phyloP scores from a whole-genome alignment of 2,797 vertebrate genomes.

The Harpagifer antarcticus region DNA sequence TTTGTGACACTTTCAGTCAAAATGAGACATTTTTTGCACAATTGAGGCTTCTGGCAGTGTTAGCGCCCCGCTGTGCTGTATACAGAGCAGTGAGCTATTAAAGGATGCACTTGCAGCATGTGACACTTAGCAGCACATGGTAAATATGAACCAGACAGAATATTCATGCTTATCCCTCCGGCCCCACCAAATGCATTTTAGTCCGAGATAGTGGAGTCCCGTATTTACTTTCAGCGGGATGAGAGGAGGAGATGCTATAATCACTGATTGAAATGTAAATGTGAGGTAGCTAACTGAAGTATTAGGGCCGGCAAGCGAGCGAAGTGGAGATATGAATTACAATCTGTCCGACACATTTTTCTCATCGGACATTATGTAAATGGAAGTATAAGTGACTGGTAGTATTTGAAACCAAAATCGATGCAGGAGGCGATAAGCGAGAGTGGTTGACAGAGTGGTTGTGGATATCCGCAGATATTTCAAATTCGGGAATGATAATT shows the following conservation, averaged over 20 bases:
- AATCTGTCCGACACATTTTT: constrained; percentile 77
- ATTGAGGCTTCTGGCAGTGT: constrained; percentile 51
- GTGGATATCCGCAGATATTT: constrained; percentile 65
- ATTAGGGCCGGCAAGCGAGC: constrained; percentile 52
- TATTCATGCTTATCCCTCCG: constrained; percentile 68
- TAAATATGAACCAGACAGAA: constrained; percentile 67
- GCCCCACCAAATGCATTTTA: constrained; percentile 64
- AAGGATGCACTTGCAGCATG: constrained; percentile 67
- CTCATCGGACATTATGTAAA: constrained; percentile 83
- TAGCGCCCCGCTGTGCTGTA: constrained; percentile 40
- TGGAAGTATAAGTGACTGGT: constrained; percentile 78
- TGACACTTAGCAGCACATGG: constrained; percentile 62
- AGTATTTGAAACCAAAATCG: constrained; percentile 78
- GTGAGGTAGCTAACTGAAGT: constrained; percentile 76
- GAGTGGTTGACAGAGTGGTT: constrained; percentile 74
- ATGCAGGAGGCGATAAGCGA: constrained; percentile 79
- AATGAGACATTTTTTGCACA: constrained; percentile 56
- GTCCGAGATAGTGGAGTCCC: constrained; percentile 62
- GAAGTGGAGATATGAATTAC: constrained; percentile 79
- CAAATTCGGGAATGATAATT: constrained; percentile 71
- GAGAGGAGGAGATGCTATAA: constrained; percentile 74
- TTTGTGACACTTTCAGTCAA: constrained; percentile 54
- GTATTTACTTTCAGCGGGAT: constrained; percentile 73
- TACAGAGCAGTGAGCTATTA: constrained; percentile 56
- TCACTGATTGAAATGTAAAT: constrained; percentile 84